Evolutionary conservation across 2,797 vertebrate genomes (phyloP).

Genomic region (Vultur gryphus): DNA sequence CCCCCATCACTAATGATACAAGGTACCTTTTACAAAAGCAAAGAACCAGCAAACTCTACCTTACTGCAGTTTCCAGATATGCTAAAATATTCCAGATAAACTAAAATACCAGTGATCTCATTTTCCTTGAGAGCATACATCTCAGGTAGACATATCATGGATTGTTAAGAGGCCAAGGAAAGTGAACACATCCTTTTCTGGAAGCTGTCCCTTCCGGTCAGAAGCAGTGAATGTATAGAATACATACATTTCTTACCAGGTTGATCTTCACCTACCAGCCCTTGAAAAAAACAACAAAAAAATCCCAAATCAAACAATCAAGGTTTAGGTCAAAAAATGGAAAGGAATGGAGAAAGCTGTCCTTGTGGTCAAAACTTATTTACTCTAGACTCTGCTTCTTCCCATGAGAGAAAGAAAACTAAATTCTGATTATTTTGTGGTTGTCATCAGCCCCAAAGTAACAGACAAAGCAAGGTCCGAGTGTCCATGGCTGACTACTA

Average conservation of each 20-base stretch:
- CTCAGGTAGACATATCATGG: not conserved
- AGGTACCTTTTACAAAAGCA: not conserved
- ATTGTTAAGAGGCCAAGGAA: not conserved
- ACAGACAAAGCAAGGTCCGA: not conserved
- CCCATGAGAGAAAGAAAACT: not conserved
- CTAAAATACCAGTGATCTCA: not conserved
- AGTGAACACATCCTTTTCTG: not conserved
- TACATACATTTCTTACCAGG: not conserved
- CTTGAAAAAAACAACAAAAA: not conserved
- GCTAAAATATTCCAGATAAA: not conserved
- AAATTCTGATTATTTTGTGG: not conserved
- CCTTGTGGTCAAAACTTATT: not conserved
- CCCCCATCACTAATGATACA: not conserved
- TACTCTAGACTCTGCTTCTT: not conserved
- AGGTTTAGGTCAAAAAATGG: not conserved
- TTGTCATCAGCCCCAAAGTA: not conserved
- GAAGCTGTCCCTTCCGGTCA: not conserved
- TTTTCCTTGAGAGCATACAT: not conserved
- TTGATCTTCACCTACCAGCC: not conserved
- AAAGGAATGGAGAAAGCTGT: not conserved
- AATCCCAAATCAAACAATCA: not conserved
- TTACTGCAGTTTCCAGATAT: not conserved
- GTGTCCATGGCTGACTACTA: not conserved
- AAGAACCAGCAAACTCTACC: not conserved
- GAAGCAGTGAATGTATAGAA: not conserved